These are phyloP conservation scores for Sweltsa coloradensis DNA, from an alignment of 1,140 invertebrate species.

Conservation along the genomic window DNA sequence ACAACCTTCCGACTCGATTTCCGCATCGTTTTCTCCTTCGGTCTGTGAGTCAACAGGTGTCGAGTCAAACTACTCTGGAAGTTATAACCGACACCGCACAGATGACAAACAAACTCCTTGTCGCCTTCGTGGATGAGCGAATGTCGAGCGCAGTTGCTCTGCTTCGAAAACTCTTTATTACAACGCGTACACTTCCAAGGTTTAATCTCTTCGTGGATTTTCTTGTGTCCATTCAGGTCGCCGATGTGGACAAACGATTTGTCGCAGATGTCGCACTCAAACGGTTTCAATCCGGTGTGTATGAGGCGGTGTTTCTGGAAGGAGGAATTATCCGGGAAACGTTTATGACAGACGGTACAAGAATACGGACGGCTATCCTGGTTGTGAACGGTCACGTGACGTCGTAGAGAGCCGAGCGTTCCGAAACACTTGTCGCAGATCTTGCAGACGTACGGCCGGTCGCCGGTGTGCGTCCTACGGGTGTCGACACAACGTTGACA, in stretches of 20 bases:
- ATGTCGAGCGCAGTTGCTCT: constrained; percentile 25
- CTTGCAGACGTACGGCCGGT: constrained; percentile 6
- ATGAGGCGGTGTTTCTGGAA: constrained; percentile 1
- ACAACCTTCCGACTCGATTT: no score
- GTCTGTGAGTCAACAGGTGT: not conserved
- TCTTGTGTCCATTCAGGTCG: constrained; percentile 15
- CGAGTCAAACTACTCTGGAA: constrained; percentile 6
- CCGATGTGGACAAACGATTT: constrained; percentile 14
- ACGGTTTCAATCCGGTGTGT: constrained; percentile 17
- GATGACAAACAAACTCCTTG: not conserved
- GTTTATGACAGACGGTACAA: constrained; percentile 3
- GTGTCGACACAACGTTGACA: constrained; percentile 4
- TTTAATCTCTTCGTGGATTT: constrained; percentile 15
- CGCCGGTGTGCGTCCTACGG: constrained; percentile 5
- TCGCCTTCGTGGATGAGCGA: constrained; percentile 23
- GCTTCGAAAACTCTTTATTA: constrained; percentile 22
- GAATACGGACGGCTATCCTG: constrained; percentile 1
- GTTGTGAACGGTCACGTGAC: constrained; percentile 9
- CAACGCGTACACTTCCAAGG: constrained; percentile 21
- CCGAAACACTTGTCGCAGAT: constrained; percentile 6
- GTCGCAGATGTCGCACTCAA: constrained; percentile 12
- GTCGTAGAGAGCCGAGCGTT: constrained; percentile 5
- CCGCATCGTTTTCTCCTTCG: no score
- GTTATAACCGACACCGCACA: constrained; percentile 5
- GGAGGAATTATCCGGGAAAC: constrained; percentile 7